Conservation (phyloP, 2,888 invertebrate species). For the Diarsia rubi region DNA sequence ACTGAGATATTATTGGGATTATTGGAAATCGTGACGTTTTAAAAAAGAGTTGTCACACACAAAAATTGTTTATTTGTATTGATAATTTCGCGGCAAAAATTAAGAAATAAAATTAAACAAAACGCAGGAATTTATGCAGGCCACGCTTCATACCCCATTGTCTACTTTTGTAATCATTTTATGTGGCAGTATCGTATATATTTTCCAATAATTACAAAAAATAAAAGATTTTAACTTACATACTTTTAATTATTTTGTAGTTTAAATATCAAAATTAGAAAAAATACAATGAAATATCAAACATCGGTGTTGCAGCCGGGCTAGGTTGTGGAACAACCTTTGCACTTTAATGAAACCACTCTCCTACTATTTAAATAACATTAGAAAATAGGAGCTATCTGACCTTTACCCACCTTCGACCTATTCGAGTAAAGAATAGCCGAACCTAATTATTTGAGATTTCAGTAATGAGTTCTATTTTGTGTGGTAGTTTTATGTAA, state of each 20-base stretch:
- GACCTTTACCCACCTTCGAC: constrained; percentile 8
- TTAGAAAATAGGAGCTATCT: background rate
- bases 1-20: too few species aligned
- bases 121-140: background rate
- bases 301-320: background rate
- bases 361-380: background rate
- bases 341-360: background rate
- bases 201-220: background rate
- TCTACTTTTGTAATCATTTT: background rate
- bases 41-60: background rate
- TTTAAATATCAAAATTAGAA: background rate
- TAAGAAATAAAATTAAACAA: background rate
- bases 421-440: background rate
- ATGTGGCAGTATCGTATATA: background rate
- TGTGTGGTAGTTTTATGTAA: background rate
- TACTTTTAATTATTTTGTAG: too few species aligned
- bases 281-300: background rate
- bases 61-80: background rate
- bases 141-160: background rate
- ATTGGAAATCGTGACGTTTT: background rate
- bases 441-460: background rate
- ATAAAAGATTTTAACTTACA: too few species aligned
- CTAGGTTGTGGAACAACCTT: constrained; percentile 2
- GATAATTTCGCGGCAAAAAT: too few species aligned
- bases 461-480: background rate